Evolutionary conservation across 2,888 invertebrate genomes (phyloP), one percentile per base, ranked within the genome.

Genomic region (Plebejus anna): DNA sequence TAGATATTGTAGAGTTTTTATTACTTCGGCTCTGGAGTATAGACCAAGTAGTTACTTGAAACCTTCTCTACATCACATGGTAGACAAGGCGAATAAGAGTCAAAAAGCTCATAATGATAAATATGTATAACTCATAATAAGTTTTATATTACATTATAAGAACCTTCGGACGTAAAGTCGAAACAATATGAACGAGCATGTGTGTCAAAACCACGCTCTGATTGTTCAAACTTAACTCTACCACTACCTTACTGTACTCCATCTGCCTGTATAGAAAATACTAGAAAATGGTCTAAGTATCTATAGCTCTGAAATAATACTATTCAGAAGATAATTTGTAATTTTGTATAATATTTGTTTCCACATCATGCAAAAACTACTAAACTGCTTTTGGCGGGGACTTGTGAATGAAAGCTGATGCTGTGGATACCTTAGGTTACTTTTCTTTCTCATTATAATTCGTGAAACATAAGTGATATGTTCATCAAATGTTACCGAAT

Each of bases 201-300:
- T 72, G 51, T 72, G 72, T 72, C 72, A 11, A 72, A 72, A 72
- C 42, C 72, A 72, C 72, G 72, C 72, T 72, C 72, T 72, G 72
- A 47, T 72, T 72, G 47, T 36, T 66, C 32, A 1, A 66, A 66
- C 32, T 16, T 36, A 32, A 6, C 66, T 66, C 66, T 28, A 4
- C 61, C 66, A 66, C 66, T 66, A 16, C 32, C 66, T 36, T 32
- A 32, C 66, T 66, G 66, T 66, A 66, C 32, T 22, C 11, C 9
- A 13, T 7, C 28, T 13, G 1, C 32, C 32, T 32, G 5, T 32
- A 32, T 32, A 66, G 66, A 66, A 66, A 66, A 32, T 66, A 22
- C 32, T 66, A 36, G 66, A 36, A 61, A 66, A 32, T 66, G 4
- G 11, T 55, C 13, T 16, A 16, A 16, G 13, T 55, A 4, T 55